Percentiles rank a stretch among this genome's conserved stretches.
phyloP scores from a whole-genome alignment of 2,797 vertebrate genomes.

The Lepus townsendii region DNA sequence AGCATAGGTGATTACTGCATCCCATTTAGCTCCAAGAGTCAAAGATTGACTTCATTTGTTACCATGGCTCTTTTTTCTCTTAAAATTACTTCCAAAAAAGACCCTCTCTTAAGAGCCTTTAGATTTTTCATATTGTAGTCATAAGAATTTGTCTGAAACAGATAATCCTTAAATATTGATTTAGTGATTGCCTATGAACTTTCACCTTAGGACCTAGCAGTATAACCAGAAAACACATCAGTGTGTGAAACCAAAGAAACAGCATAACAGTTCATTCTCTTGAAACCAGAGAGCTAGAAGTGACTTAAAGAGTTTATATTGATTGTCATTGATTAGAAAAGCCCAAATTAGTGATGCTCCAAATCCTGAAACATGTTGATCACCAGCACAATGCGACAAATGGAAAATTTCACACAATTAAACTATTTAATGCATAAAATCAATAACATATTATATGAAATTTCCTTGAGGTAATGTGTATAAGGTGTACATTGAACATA shows the following conservation, averaged over 20 bases:
- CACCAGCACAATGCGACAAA: too few species aligned
- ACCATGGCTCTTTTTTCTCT: neutral
- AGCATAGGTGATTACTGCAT: neutral
- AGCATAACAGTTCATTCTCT: slow-evolving; percentile 2
- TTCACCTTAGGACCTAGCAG: neutral
- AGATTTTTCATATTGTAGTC: neutral
- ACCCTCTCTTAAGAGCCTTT: neutral
- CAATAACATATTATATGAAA: too few species aligned
- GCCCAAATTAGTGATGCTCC: too few species aligned
- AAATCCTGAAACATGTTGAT: too few species aligned
- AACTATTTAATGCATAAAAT: too few species aligned
- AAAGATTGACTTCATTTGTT: neutral
- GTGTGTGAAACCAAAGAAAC: neutral
- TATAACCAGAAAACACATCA: neutral
- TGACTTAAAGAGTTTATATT: neutral
- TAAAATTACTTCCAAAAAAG: slow-evolving; percentile 1
- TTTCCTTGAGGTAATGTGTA: too few species aligned
- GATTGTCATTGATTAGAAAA: too few species aligned
- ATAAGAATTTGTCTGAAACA: slow-evolving; percentile 35
- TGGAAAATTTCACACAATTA: too few species aligned
- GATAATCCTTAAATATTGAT: slow-evolving; percentile 49
- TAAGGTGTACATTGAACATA: too few species aligned
- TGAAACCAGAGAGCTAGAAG: neutral
- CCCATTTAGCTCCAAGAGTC: neutral
- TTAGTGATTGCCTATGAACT: slow-evolving; percentile 19